Evolutionary conservation across 2,113 vertebrate genomes (phyloP), one percentile per base, ranked within the genome.

Genomic region (Leptobrachium ailaonicum): DNA sequence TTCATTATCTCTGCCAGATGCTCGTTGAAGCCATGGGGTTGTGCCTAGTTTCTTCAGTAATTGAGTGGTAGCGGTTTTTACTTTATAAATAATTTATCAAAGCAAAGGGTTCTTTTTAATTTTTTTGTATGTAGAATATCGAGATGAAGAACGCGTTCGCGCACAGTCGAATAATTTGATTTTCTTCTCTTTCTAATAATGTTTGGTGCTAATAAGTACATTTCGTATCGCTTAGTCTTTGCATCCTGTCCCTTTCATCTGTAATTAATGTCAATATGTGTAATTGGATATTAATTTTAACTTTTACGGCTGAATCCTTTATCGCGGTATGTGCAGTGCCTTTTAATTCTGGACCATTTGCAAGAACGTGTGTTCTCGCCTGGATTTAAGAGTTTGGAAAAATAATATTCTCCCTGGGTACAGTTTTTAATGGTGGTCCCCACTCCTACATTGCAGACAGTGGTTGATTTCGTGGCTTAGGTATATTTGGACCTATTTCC

Each of bases 181-280:
- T 76, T 76, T 20, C 63, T 53, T 50, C 44, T 32, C 45, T 54
- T 76, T 54, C 63, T 76, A 66, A 53, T 76, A 67, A 67, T 76
- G 75, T 76, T 68, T 68, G 20, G 64, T 42, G 41, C 64, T 67
- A 76, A 76, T 76, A n/a, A 68, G 63, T 67, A 50, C 64, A 68
- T 76, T 68, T 54, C 20, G 54, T 20, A 41, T 54, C 47, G n/a
- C 75, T 60, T 60, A 50, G 47, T 50, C 4, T 20, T 45, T 76
- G 10, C 64, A 56, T 20, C 50, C 41, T 12, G 40, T 14, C 41
- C 47, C 12, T 67, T 67, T 76, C 75, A 76, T 76, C 45, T 67
- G 75, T 63, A 68, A 76, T 76, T 68, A 68, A 68, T 56, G 75
- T 68, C 64, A 56, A 40, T 7, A 6, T 66, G 14, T 68, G 67